Conservation (phyloP, 2,888 invertebrate genomes). For the Eupelmus urozonus region DNA sequence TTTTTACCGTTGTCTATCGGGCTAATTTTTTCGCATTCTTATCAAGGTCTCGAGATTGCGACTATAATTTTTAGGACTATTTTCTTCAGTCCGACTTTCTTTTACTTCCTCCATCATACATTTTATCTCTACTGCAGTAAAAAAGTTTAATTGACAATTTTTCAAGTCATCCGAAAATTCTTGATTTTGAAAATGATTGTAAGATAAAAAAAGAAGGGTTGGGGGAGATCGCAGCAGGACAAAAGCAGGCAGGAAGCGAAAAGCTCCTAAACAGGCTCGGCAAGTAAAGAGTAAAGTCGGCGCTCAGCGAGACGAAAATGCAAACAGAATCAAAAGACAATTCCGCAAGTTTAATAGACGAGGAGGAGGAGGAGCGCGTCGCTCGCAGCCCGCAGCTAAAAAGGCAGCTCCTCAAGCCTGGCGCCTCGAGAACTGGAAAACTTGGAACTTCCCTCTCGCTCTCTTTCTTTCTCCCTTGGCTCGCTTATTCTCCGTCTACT, state of each 20-base stretch:
- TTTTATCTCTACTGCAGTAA: too few species aligned
- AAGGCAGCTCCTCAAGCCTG: conserved; percentile 45
- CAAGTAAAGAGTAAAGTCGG: background rate
- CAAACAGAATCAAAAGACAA: conserved; percentile 57
- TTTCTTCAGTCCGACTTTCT: too few species aligned
- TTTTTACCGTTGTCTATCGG: too few species aligned
- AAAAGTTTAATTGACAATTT: too few species aligned
- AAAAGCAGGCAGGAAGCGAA: conserved; percentile 26
- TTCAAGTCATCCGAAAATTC: too few species aligned
- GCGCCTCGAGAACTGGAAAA: conserved; percentile 9
- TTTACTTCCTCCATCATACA: too few species aligned
- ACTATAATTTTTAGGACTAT: too few species aligned
- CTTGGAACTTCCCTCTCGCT: background rate
- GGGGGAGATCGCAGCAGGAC: background rate
- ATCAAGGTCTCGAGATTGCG: too few species aligned
- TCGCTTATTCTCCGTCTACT: too few species aligned
- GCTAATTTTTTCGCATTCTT: too few species aligned
- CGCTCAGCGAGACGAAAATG: conserved; percentile 44
- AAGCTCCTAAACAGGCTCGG: background rate
- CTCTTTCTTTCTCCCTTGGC: background rate
- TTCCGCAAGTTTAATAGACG: conserved; percentile 53
- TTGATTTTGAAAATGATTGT: background rate
- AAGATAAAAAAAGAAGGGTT: background rate
- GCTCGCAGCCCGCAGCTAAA: conserved; percentile 21
- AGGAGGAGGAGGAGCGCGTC: background rate